Evolutionary conservation across 2,888 invertebrate species (phyloP).

Genomic region (Frankliniella fusca): DNA sequence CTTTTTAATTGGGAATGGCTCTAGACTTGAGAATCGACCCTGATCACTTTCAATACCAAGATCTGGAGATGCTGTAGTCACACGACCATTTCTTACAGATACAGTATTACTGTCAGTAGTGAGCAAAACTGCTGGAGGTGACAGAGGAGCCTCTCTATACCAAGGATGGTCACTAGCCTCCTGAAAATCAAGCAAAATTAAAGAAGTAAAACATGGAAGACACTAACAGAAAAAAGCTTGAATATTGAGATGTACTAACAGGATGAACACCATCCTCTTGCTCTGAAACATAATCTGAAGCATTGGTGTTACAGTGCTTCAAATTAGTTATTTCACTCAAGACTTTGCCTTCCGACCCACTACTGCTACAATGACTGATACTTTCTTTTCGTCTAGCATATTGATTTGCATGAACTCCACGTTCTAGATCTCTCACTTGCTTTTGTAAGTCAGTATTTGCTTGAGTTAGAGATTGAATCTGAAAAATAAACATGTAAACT

Average conservation of each 20-base stretch:
- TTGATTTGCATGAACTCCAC: background rate
- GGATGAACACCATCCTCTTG: constrained; percentile 30
- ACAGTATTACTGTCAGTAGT: background rate
- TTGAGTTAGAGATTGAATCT: background rate
- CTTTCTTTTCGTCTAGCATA: background rate
- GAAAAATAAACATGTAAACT: background rate
- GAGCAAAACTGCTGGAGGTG: background rate
- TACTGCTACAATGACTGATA: background rate
- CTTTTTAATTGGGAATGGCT: constrained; percentile 50
- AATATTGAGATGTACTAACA: background rate
- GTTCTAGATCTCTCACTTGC: background rate
- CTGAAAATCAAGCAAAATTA: background rate
- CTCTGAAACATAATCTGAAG: constrained; percentile 40
- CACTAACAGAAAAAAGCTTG: background rate
- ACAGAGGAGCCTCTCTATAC: background rate
- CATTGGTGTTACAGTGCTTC: constrained; percentile 37
- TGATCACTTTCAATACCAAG: constrained; percentile 85
- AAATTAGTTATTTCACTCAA: background rate
- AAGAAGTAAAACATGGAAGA: background rate
- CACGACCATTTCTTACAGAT: background rate
- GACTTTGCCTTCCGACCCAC: background rate
- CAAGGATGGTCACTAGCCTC: background rate
- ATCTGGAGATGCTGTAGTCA: constrained; percentile 64
- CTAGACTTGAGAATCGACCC: constrained; percentile 59
- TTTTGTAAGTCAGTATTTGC: background rate